phyloP scores from a whole-genome alignment of 2,113 vertebrate species.

The Zootoca vivipara region DNA sequence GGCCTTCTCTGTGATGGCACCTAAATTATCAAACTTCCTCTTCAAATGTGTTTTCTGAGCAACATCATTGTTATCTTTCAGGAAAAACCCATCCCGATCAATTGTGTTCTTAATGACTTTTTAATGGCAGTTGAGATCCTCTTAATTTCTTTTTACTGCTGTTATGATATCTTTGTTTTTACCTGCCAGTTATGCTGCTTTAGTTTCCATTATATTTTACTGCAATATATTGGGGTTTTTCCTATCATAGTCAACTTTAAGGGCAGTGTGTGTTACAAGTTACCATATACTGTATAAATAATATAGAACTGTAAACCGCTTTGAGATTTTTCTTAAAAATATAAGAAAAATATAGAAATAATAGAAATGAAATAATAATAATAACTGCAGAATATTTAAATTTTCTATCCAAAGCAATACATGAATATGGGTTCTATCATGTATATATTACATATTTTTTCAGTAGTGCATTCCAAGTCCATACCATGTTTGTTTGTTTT shows the following conservation, averaged over 20 bases:
- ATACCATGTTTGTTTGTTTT: conserved; percentile 1
- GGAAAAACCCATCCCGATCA: neutral
- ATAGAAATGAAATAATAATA: no score
- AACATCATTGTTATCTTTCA: neutral
- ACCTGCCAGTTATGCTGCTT: neutral
- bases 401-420: conserved; percentile 18
- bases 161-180: neutral
- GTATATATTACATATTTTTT: neutral
- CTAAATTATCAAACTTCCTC: neutral
- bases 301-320: neutral
- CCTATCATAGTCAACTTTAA: neutral
- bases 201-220: neutral
- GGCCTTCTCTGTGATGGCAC: neutral
- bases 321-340: no score
- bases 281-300: no score
- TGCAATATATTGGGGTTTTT: neutral
- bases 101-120: neutral
- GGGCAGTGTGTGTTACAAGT: neutral
- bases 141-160: neutral
- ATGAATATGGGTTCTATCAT: conserved; percentile 37
- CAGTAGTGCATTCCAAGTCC: conserved; percentile 21
- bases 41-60: neutral
- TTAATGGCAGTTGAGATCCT: neutral
- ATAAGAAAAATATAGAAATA: no score
- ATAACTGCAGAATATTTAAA: neutral